A percentile compares a stretch with the other conserved stretches of the same genome.
phyloP scores from a whole-genome alignment of 1,140 invertebrate species.

The Drosophila orena region DNA sequence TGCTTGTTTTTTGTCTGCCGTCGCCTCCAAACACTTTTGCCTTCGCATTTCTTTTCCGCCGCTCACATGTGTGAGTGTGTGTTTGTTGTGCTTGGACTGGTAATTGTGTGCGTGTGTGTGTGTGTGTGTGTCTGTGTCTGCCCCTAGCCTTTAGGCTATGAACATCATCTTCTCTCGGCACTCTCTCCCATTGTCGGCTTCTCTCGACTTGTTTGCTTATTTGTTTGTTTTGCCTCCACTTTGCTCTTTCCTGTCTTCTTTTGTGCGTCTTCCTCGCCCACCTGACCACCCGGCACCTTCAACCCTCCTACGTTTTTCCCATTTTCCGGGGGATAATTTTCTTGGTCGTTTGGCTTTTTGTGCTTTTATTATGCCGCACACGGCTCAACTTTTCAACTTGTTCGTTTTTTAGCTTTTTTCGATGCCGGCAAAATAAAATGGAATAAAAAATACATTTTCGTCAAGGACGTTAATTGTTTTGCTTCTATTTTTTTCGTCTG shows the following conservation, averaged over 20 bases:
- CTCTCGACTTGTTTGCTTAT: conserved; percentile 67
- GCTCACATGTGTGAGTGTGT: conserved; percentile 26
- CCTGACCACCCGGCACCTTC: neutral
- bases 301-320: neutral
- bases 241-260: conserved; percentile 50
- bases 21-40: conserved; percentile 76
- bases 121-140: neutral
- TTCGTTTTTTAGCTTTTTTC: conserved; percentile 67
- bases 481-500: conserved; percentile 79
- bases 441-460: conserved; percentile 74
- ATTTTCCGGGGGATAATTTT: conserved; percentile 56
- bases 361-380: conserved; percentile 65
- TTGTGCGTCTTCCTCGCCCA: conserved; percentile 33
- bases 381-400: conserved; percentile 71
- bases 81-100: conserved; percentile 9
- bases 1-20: conserved; percentile 68
- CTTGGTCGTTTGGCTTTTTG: conserved; percentile 64
- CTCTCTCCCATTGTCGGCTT: conserved; percentile 39
- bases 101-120: conserved; percentile 22
- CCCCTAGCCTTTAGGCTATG: conserved; percentile 28
- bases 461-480: conserved; percentile 84
- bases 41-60: conserved; percentile 62
- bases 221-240: conserved; percentile 68
- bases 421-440: conserved; percentile 57
- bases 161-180: conserved; percentile 68